Conservation (phyloP, 2,888 invertebrate species). For the Notodonta dromedarius region DNA sequence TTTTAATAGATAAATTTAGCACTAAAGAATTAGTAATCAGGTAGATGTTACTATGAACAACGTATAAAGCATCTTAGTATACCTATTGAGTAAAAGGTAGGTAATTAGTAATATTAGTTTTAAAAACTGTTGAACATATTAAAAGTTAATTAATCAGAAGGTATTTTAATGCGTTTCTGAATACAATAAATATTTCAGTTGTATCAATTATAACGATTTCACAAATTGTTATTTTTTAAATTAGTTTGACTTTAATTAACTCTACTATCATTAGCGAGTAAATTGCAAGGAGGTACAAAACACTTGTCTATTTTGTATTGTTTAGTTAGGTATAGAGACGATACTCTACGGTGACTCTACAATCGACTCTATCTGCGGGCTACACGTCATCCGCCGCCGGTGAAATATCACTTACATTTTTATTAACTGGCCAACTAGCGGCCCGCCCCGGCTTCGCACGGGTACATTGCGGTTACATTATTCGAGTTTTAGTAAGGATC, state of each 20-base stretch:
- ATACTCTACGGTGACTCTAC: background rate
- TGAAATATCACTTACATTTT: conserved; percentile 20
- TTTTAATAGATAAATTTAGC: conserved; percentile 33
- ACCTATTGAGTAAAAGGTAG: no score
- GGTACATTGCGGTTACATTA: no score
- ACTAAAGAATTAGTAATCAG: conserved; percentile 22
- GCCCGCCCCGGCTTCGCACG: no score
- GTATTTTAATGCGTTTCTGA: background rate
- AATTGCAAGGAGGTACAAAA: background rate
- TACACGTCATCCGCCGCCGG: conserved; percentile 23
- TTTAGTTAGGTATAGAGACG: background rate
- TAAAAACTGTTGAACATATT: no score
- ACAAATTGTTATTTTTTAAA: background rate
- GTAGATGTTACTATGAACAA: conserved; percentile 1
- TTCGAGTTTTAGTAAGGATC: no score
- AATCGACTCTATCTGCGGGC: background rate
- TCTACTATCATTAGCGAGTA: background rate
- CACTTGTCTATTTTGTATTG: background rate
- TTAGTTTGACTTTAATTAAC: background rate
- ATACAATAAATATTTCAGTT: background rate
- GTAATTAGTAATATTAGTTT: no score
- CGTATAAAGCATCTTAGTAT: no score
- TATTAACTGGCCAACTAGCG: no score
- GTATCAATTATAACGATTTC: background rate
- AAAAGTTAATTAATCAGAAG: background rate